phyloP scores from a whole-genome alignment of 2,888 invertebrate genomes.

The Copidosoma aretas region DNA sequence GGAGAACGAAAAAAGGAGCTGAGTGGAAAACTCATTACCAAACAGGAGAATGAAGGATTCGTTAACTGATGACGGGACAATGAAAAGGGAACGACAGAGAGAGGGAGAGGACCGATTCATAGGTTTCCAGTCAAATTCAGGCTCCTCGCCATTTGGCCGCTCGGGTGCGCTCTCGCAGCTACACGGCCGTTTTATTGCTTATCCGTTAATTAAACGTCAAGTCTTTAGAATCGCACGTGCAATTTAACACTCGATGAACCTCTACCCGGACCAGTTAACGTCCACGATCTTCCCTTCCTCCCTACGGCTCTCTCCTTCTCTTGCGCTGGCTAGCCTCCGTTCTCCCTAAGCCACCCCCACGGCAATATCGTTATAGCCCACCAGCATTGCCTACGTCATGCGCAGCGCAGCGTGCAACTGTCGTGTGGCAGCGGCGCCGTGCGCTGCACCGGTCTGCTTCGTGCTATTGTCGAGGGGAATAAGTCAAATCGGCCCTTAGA shows the following conservation, averaged over 20 bases:
- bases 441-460: neutral
- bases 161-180: conserved; percentile 15
- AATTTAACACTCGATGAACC: conserved; percentile 42
- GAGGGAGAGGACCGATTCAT: conserved; percentile 24
- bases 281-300: conserved; percentile 21
- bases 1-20: neutral
- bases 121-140: conserved; percentile 38
- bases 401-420: conserved; percentile 15
- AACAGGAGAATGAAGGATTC: conserved; percentile 33
- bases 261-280: conserved; percentile 35
- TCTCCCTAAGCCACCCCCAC: conserved; percentile 32
- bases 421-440: conserved; percentile 11
- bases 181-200: conserved; percentile 37
- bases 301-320: conserved; percentile 18
- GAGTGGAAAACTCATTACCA: conserved; percentile 34
- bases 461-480: conserved; percentile 29
- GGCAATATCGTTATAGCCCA: conserved; percentile 26
- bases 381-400: neutral
- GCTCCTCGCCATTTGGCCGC: conserved; percentile 24
- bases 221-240: conserved; percentile 40
- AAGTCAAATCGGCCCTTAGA: conserved; percentile 33
- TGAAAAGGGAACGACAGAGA: conserved; percentile 21
- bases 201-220: conserved; percentile 42
- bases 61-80: conserved; percentile 36
- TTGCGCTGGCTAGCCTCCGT: conserved; percentile 6